Base-by-base conservation (phyloP, 2,888 invertebrate genomes). In the Pterobdella sp. region DNA sequence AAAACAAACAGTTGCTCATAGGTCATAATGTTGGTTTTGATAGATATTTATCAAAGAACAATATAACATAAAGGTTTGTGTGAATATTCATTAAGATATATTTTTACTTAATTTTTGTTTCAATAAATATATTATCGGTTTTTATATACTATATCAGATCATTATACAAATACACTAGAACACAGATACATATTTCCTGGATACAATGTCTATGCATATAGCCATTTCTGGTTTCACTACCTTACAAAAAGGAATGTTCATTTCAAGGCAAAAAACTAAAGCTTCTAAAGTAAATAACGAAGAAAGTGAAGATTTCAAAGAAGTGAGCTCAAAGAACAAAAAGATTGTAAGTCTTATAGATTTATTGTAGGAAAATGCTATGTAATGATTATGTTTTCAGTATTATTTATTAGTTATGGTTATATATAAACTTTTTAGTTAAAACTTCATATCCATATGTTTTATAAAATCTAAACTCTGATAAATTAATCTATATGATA, bases 11-110 rank as follows among this genome's bases (percentile, higher is more conserved):
- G n/a, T 68, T 32, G n/a, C 96, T 22, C 88, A 98, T 4, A 97
- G 97, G 0, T 98, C 99, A 83, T 97, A 97, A n/a, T 86, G 95
- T 97, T 0, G 91, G 93, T 0, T 98, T 89, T 84, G 98, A 98
- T 85, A 86, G 98, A 78, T 88, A 92, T 0, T 88, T 91, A 80
- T 88, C 96, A 56, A 91, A 90, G 78, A 96, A 97, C 81, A 94
- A 97, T 82, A 97, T 96, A 85, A 89, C 90, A 87, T 80, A 94
- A 29, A 87, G 91, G 79, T 88, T 87, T n/a, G 32, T 10, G n/a
- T 32, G n/a, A 49, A 49, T 49, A 49, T 49, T 49, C n/a, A 14
- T 69, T 31, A 14, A 34, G 14, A 10, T 31, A 26, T 29, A 69
- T 68, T 31, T 18, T 35, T 29, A 72, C 7, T n/a, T 32, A 32